These are phyloP conservation scores for Leptinotarsa texana DNA, from an alignment of 1,140 invertebrate species.

Conservation along the genomic window DNA sequence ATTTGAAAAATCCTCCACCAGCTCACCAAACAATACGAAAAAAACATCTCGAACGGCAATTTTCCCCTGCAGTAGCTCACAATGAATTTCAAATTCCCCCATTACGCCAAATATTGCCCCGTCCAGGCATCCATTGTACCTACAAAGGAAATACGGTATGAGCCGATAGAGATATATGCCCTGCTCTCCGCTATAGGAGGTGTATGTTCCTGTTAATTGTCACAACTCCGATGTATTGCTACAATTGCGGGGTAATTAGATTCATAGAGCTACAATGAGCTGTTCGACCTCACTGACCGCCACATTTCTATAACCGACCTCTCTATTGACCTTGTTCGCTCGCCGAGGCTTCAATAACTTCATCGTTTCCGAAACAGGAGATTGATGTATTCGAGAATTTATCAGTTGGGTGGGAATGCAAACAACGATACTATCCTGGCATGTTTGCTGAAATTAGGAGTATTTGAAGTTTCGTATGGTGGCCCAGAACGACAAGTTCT, in stretches of 20 bases:
- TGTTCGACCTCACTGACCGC: background rate
- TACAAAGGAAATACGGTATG: slow-evolving; percentile 22
- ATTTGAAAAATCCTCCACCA: too few relatives aligned
- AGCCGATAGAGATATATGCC: slow-evolving; percentile 12
- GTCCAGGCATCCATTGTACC: background rate
- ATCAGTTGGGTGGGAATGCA: too few relatives aligned
- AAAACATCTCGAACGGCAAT: too few relatives aligned
- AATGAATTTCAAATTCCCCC: background rate
- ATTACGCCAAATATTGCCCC: slow-evolving; percentile 11
- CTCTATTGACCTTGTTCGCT: background rate
- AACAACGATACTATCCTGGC: too few relatives aligned
- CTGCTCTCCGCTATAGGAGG: slow-evolving; percentile 25
- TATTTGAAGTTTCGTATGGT: too few relatives aligned
- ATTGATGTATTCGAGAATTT: background rate
- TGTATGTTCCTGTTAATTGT: slow-evolving; percentile 39
- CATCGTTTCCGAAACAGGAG: background rate
- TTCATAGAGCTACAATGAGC: slow-evolving; percentile 23
- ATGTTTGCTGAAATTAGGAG: too few relatives aligned
- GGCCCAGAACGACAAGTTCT: too few relatives aligned
- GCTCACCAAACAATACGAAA: too few relatives aligned
- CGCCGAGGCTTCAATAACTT: background rate
- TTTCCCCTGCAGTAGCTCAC: too few relatives aligned
- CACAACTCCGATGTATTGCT: slow-evolving; percentile 29
- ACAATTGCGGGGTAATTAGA: slow-evolving; percentile 38
- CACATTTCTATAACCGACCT: slow-evolving; percentile 5